Base-by-base conservation (phyloP, 2,888 invertebrate species). In the Harmothoe impar region DNA sequence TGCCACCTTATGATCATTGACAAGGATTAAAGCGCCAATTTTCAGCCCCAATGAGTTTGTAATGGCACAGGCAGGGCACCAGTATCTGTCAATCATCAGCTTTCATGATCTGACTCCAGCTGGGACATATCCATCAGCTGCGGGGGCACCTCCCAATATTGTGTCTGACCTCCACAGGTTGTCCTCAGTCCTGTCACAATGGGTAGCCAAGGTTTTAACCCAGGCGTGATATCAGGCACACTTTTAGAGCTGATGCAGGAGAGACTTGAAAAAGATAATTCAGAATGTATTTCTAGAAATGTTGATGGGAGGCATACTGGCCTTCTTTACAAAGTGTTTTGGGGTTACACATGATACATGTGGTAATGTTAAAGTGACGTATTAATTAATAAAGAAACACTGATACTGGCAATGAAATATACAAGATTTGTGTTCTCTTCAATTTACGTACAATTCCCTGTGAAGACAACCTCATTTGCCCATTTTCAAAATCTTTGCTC, bases 21-120 rank as follows among this genome's bases (percentile, higher is more conserved):
- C 72, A 72, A 5, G 72, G 72, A 72, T 72, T 72, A 72, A 15
- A 25, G 72, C 17, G 72, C 29, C 72, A 72, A 72, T 72, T 72
- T 72, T 29, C 29, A 25, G 25, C 31, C 29, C 29, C n/a, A 72
- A 72, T 72, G 25, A 72, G 72, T 7, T 72, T 72, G 72, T 72
- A 29, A 72, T 72, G 31, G 15, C n/a, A 25, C 29, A 25, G 29
- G 15, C 29, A 25, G 29, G 72, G 5, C 29, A 72, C 0, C 31
- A 15, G 72, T 25, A 72, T 72, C 72, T 72, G 25, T 72, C 25
- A 72, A 72, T 72, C 72, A 72, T 7, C 72, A 0, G 20, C 0
- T 72, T 72, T 25, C 72, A 72, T 72, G 72, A 72, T 72, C 29
- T 15, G 29, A 5, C 25, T 25, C 72, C 72, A 25, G 72, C 72